phyloP scores from a whole-genome alignment of 2,797 vertebrate species.

The Nannoperca australis region DNA sequence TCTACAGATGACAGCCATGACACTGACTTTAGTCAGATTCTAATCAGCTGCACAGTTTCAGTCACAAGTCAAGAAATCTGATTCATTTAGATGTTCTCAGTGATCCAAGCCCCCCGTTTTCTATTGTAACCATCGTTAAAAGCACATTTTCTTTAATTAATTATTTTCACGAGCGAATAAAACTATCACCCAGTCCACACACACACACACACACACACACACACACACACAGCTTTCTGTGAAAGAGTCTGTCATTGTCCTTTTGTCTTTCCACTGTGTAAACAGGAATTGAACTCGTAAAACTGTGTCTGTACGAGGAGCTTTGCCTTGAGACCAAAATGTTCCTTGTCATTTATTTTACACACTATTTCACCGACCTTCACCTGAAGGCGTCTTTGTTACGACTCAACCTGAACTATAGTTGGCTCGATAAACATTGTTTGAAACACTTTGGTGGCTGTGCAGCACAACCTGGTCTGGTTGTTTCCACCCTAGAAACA shows the following conservation, averaged over 20 bases:
- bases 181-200: neutral
- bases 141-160: slow-evolving; percentile 8
- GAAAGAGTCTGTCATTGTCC: slow-evolving; percentile 10
- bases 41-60: neutral
- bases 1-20: neutral
- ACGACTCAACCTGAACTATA: slow-evolving; percentile 8
- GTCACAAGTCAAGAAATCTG: neutral
- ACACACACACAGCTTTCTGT: neutral
- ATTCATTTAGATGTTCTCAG: neutral
- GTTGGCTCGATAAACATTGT: slow-evolving; percentile 24
- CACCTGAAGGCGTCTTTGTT: slow-evolving; percentile 22
- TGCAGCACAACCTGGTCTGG: neutral
- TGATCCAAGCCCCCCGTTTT: neutral
- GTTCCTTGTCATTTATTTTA: slow-evolving; percentile 44
- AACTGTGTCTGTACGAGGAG: slow-evolving; percentile 22
- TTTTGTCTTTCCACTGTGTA: slow-evolving; percentile 55
- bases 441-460: slow-evolving; percentile 9
- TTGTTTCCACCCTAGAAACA: neutral
- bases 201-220: neutral
- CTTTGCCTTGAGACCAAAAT: slow-evolving; percentile 56
- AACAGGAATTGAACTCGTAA: slow-evolving; percentile 51
- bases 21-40: neutral
- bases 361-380: slow-evolving; percentile 36
- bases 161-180: slow-evolving; percentile 4
- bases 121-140: neutral